Evolutionary conservation across 1,140 invertebrate species (phyloP).

Genomic region (Brachionus manjavacas): DNA sequence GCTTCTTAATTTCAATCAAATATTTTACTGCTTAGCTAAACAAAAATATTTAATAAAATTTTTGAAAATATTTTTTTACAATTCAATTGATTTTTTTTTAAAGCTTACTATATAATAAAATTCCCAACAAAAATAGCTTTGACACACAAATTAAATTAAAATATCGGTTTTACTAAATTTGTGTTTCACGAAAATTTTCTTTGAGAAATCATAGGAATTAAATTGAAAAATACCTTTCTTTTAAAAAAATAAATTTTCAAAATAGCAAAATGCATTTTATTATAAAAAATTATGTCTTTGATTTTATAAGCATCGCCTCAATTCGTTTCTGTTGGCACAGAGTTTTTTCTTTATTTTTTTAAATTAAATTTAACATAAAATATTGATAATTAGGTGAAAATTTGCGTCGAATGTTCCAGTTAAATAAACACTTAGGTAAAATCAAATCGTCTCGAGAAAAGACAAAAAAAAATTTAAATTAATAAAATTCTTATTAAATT

Average conservation of each 20-base stretch:
- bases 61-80: not conserved
- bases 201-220: not conserved
- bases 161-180: not conserved
- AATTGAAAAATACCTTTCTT: not conserved
- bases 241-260: not conserved
- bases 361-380: not conserved
- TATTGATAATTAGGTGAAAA: not conserved
- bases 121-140: not conserved
- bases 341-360: not conserved
- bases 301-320: not conserved
- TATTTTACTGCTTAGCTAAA: not conserved
- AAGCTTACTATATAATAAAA: not conserved
- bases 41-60: not conserved
- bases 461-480: too few species aligned
- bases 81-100: not conserved
- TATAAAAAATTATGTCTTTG: constrained; percentile 30
- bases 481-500: too few species aligned
- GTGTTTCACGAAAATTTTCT: not conserved
- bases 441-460: not conserved
- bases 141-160: not conserved
- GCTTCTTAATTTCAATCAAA: not conserved
- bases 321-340: not conserved
- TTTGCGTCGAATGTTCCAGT: not conserved
- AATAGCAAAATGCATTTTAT: constrained; percentile 13
- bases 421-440: not conserved